phyloP scores from a whole-genome alignment of 2,113 vertebrate genomes.

The Motacilla tschutschensis region DNA sequence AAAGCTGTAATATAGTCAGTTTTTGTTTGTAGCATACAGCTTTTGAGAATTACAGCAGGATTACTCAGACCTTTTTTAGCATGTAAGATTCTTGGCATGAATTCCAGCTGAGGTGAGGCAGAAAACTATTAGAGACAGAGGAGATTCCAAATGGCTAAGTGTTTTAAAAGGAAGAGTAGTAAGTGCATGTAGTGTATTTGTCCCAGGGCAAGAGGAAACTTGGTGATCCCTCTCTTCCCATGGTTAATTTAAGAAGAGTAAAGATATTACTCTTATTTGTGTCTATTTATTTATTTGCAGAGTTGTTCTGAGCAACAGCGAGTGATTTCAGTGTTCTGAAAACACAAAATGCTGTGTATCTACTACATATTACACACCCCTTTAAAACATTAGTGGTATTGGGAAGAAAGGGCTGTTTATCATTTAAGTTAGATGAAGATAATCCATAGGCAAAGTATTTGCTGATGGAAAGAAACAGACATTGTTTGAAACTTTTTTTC shows the following conservation, averaged over 20 bases:
- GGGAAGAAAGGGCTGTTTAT: not conserved
- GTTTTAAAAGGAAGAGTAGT: conserved; percentile 21
- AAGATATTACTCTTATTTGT: not conserved
- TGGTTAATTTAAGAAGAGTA: not conserved
- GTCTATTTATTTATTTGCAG: not conserved
- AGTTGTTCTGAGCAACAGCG: not conserved
- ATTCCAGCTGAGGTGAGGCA: conserved; percentile 1
- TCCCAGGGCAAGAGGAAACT: not conserved
- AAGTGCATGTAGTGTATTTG: not conserved
- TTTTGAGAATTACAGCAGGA: not conserved
- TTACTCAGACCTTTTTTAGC: not conserved
- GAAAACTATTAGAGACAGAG: not conserved
- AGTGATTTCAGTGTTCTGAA: not conserved
- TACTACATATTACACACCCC: not conserved
- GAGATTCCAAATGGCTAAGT: not conserved
- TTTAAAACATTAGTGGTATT: not conserved
- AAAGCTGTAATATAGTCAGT: not conserved
- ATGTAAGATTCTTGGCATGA: not conserved
- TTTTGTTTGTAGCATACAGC: not conserved
- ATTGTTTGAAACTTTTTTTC: not conserved
- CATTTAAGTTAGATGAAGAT: not conserved
- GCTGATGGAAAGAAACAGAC: not conserved
- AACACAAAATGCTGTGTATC: not conserved
- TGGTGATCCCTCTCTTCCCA: conserved; percentile 3
- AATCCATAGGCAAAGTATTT: not conserved